Evolutionary conservation across 2,113 vertebrate genomes (phyloP), one percentile per base, ranked within the genome.

Genomic region (Coregonus clupeaformis): DNA sequence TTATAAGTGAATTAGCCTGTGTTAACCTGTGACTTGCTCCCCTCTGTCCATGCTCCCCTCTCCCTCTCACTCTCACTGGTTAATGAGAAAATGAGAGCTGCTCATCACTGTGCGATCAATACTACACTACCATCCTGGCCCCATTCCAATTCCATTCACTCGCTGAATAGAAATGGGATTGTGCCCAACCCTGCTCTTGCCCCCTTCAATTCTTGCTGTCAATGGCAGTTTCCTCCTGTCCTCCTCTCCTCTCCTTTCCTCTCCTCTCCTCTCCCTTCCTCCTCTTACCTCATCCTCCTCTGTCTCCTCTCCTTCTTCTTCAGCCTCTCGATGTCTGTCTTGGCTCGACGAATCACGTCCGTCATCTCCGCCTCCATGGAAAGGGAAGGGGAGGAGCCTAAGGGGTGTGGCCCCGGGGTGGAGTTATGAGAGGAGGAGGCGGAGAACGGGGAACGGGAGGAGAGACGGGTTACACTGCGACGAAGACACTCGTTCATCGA

Each of bases 401-500:
- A 84, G 0, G 91, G 89, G 0, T 94, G 45, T 22, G 6, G 6
- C 0, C 87, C 94, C 0, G 92, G 91, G 70, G 76, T 80, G 0
- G 89, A 87, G 80, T 83, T 89, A 3, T 82, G 66, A 0, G 89
- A 73, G 0, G 89, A 82, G 22, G 88, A 77, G 75, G 93, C 0
- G 1, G 94, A 16, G 76, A 89, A 95, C 0, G 90, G 78, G 2
- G 93, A 69, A 0, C 95, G 92, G 0, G 93, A 65, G 0, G 96
- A 94, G n/a, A 91, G 85, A 0, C 97, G 94, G 0, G 94, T 93
- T 2, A 94, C 87, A 77, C 91, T 97, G 45, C 95, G 95, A 0
- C 97, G 94, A 72, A 98, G 76, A 0, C 96, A 96, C 85, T 99
- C 97, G 0, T 99, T 99, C 95, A 99, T 98, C 76, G 96, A 93